Evolutionary conservation across 2,888 invertebrate genomes (phyloP).

Genomic region (Candidula unifasciata): DNA sequence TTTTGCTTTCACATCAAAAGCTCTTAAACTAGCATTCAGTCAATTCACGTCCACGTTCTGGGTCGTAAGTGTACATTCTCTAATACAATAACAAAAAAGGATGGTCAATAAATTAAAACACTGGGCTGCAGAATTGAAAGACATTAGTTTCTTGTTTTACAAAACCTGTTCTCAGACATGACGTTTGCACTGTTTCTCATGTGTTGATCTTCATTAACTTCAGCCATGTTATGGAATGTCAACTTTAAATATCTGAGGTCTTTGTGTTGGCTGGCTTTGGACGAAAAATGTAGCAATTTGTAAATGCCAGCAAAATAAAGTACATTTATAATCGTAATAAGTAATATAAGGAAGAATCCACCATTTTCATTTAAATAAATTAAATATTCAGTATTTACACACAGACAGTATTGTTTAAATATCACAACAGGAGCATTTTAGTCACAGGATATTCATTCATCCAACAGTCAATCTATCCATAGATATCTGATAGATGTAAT

Average conservation of each 20-base stretch:
- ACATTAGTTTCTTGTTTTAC: slow-evolving; percentile 28
- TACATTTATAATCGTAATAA: no score
- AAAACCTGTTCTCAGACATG: slow-evolving; percentile 1
- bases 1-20: no score
- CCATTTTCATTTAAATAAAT: no score
- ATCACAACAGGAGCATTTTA: no score
- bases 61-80: not conserved
- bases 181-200: not conserved
- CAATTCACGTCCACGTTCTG: not conserved
- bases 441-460: no score
- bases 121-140: slow-evolving; percentile 34
- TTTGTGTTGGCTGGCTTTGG: not conserved
- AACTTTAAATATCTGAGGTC: not conserved
- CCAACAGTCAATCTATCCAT: no score
- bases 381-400: no score
- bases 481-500: no score
- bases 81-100: not conserved
- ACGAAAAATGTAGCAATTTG: not conserved
- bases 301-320: no score
- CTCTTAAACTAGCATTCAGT: slow-evolving; percentile 4
- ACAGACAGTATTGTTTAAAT: no score
- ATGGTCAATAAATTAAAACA: slow-evolving; percentile 19
- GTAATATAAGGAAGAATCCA: no score
- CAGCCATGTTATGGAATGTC: slow-evolving; percentile 32
- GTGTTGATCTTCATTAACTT: not conserved